phyloP scores from a whole-genome alignment of 2,888 invertebrate species.

The Eupithecia dodoneata region DNA sequence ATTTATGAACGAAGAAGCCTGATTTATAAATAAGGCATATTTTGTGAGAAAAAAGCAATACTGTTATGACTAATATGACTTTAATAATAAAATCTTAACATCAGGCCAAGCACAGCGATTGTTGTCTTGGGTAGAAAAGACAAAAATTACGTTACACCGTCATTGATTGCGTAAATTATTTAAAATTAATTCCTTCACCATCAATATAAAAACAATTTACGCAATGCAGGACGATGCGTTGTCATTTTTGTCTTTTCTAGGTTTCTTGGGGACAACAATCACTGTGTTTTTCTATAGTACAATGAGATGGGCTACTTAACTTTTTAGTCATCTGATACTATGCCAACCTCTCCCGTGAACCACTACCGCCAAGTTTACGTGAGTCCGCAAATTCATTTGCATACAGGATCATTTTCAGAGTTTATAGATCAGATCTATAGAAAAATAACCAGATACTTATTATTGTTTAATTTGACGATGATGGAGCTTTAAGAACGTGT shows the following conservation, averaged over 20 bases:
- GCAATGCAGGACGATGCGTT: background rate
- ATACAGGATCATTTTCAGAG: background rate
- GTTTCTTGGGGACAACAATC: background rate
- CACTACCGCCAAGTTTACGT: background rate
- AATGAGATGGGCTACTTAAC: background rate
- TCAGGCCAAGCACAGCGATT: background rate
- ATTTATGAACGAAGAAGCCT: background rate
- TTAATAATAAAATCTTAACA: background rate
- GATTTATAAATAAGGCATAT: background rate
- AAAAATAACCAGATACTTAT: background rate
- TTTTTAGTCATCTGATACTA: background rate
- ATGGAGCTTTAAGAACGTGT: background rate
- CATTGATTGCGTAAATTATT: background rate
- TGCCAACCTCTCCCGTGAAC: background rate
- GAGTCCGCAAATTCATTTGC: background rate
- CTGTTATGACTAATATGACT: background rate
- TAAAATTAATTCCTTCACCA: background rate
- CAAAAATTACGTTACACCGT: background rate
- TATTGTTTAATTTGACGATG: too few species aligned
- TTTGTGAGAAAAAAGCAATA: background rate
- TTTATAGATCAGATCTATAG: background rate
- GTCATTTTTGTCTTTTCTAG: background rate
- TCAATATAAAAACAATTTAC: background rate
- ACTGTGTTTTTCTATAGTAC: background rate
- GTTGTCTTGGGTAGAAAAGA: background rate